These are phyloP conservation scores for Bombycilla garrulus DNA, from an alignment of 2,113 vertebrate species.

Conservation along the genomic window DNA sequence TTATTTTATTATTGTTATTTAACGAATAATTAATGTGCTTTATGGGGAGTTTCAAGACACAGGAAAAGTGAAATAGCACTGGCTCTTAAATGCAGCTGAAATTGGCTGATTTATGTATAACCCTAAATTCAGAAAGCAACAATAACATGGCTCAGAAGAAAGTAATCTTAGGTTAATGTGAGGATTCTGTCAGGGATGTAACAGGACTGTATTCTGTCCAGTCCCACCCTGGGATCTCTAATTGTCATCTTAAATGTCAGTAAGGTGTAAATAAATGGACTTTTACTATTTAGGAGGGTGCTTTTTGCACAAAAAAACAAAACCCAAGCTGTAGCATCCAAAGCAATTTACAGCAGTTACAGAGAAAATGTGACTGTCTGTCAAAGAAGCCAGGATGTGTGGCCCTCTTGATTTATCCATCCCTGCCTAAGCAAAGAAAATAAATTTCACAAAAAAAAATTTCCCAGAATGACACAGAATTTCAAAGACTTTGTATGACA, in stretches of 20 bases:
- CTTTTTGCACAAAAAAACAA: not conserved
- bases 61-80: not conserved
- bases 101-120: not conserved
- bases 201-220: not conserved
- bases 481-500: not conserved
- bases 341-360: not conserved
- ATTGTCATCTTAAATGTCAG: not conserved
- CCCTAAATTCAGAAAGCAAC: not conserved
- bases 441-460: not conserved
- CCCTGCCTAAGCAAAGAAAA: not conserved
- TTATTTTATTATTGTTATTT: not conserved
- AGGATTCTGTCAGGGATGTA: not conserved
- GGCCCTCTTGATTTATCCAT: not conserved
- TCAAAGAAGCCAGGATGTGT: not conserved
- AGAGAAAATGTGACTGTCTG: not conserved
- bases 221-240: not conserved
- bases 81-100: not conserved
- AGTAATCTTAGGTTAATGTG: not conserved
- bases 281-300: not conserved
- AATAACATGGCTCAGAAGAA: not conserved
- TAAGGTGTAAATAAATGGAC: not conserved
- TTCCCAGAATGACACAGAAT: not conserved
- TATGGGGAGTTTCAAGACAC: not conserved
- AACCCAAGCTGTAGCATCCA: not conserved
- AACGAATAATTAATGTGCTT: not conserved